phyloP scores from a whole-genome alignment of 2,888 invertebrate genomes.

The Morinoia aosen region DNA sequence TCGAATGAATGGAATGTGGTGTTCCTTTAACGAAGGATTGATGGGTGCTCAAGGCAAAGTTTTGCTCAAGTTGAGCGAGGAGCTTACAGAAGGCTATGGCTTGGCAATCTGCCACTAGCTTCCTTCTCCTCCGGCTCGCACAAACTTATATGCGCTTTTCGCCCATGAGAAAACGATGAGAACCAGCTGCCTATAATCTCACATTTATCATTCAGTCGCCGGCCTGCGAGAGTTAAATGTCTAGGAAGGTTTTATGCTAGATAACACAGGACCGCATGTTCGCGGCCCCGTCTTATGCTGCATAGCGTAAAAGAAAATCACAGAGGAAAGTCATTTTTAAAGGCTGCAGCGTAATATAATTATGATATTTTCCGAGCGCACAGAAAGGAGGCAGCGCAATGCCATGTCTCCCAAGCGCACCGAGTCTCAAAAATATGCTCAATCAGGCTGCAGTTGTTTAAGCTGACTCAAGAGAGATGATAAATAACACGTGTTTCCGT shows the following conservation, averaged over 20 bases:
- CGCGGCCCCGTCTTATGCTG: neutral
- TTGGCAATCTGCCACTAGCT: conserved; percentile 39
- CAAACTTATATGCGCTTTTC: conserved; percentile 16
- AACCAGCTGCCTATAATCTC: conserved; percentile 6
- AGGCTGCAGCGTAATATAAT: neutral
- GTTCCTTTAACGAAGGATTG: conserved; percentile 48
- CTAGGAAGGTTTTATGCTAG: neutral
- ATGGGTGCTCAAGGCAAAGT: conserved; percentile 34
- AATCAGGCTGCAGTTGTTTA: no score
- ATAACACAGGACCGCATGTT: neutral
- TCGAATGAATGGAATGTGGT: conserved; percentile 25
- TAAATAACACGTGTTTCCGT: no score
- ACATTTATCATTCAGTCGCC: neutral
- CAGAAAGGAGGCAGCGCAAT: no score
- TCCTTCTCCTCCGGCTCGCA: neutral
- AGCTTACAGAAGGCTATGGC: conserved; percentile 9
- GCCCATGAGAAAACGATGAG: conserved; percentile 25
- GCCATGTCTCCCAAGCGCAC: no score
- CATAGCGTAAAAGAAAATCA: neutral
- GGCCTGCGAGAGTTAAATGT: neutral
- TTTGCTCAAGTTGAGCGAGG: conserved; percentile 20
- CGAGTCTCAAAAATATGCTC: no score
- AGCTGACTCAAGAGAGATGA: no score
- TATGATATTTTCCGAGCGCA: neutral
- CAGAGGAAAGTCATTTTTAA: neutral